Percentiles rank a stretch among this genome's conserved stretches.
These are phyloP conservation scores for Leptopterna dolabrata DNA, from an alignment of 2,888 invertebrate genomes.

Conservation along the genomic window DNA sequence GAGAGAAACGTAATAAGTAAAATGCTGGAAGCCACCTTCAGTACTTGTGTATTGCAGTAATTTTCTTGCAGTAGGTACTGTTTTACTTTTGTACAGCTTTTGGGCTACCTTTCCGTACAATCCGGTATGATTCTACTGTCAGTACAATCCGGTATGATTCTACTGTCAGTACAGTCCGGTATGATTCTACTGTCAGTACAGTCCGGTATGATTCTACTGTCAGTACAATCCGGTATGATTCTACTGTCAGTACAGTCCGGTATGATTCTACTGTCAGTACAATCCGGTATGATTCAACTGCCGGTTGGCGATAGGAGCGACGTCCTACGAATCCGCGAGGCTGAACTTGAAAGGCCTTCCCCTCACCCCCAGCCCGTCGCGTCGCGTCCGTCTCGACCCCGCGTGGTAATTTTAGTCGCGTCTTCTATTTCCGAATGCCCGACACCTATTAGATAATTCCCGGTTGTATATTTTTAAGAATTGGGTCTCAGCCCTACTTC, in stretches of 20 bases:
- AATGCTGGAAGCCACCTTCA: no score
- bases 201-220: no score
- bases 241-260: background rate
- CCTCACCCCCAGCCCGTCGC: background rate
- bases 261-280: background rate
- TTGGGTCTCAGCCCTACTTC: conserved; percentile 50
- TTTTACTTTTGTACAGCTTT: no score
- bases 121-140: no score
- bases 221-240: background rate
- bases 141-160: no score
- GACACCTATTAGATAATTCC: conserved; percentile 54
- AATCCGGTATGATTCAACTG: background rate
- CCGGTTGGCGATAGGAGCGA: background rate
- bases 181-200: no score
- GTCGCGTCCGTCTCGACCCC: conserved; percentile 31
- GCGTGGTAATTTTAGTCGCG: conserved; percentile 43
- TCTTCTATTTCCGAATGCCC: conserved; percentile 36
- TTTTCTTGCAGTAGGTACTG: no score
- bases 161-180: no score
- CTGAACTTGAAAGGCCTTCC: conserved; percentile 25
- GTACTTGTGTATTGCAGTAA: no score
- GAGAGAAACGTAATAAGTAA: no score
- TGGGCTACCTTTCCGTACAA: no score
- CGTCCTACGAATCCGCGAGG: background rate
- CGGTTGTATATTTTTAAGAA: conserved; percentile 54